Evolutionary conservation across 1,140 invertebrate genomes (phyloP).

Genomic region (Drosophila ohnishii): DNA sequence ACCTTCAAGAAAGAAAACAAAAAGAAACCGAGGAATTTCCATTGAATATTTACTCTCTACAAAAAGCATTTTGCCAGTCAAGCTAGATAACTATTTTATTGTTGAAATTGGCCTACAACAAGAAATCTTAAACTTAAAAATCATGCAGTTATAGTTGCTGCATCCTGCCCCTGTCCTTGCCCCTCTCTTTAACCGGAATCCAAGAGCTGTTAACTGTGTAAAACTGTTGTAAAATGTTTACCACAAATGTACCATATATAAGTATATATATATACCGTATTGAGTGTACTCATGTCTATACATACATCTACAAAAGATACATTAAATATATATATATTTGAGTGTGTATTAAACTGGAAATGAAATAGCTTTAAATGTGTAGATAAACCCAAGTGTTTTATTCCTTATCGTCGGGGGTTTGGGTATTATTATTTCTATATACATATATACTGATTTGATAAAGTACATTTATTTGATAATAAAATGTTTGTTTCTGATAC

Average conservation of each 20-base stretch:
- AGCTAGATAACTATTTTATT: conserved; percentile 59
- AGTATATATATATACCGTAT: conserved; percentile 43
- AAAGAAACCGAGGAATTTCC: conserved; percentile 47
- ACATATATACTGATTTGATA: not conserved
- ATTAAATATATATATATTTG: conserved; percentile 55
- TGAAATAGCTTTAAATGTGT: conserved; percentile 78
- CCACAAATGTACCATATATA: conserved; percentile 47
- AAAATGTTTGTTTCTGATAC: not conserved
- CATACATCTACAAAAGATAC: conserved; percentile 56
- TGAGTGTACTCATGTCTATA: conserved; percentile 59
- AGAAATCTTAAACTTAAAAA: conserved; percentile 21
- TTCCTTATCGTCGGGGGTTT: not conserved
- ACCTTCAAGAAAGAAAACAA: conserved; percentile 10
- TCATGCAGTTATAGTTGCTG: conserved; percentile 24
- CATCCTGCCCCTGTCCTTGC: conserved; percentile 15
- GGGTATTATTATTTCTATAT: not conserved
- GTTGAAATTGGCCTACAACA: conserved; percentile 64
- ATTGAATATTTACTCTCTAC: conserved; percentile 56
- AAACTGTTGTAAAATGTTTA: conserved; percentile 74
- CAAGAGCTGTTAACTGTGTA: conserved; percentile 61
- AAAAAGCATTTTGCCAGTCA: conserved; percentile 50
- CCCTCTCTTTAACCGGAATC: conserved; percentile 31
- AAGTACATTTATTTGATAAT: not conserved
- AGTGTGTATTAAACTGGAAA: conserved; percentile 63
- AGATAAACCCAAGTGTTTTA: conserved; percentile 37